Conservation (phyloP, 2,113 vertebrate genomes). For the Albula glossodonta region DNA sequence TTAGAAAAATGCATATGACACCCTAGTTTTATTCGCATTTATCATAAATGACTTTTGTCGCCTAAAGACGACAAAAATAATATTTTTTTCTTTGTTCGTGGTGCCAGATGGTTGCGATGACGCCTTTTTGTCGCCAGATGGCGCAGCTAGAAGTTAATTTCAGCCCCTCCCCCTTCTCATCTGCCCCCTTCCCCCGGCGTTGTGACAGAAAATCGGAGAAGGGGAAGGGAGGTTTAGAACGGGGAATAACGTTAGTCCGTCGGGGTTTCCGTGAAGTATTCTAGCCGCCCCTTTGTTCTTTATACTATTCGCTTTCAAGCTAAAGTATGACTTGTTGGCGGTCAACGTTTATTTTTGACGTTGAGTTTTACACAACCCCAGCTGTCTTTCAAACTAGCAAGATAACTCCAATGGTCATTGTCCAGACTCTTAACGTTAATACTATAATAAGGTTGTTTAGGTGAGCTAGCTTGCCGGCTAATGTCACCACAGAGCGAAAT, state of each 20-base stretch:
- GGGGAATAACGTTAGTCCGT: slow-evolving; percentile 22
- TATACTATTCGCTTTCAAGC: background rate
- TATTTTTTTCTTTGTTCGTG: slow-evolving; percentile 78
- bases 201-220: slow-evolving; percentile 64
- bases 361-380: background rate
- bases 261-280: slow-evolving; percentile 28
- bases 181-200: slow-evolving; percentile 62
- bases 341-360: background rate
- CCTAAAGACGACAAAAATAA: slow-evolving; percentile 62
- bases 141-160: slow-evolving; percentile 49
- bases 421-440: background rate
- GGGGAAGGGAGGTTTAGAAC: slow-evolving; percentile 38
- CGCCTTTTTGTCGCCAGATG: slow-evolving; percentile 55
- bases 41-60: slow-evolving; percentile 50
- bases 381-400: background rate
- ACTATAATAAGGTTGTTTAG: background rate
- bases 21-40: slow-evolving; percentile 53
- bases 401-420: background rate
- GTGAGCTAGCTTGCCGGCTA: background rate
- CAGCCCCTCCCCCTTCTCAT: slow-evolving; percentile 65
- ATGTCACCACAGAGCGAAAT: background rate
- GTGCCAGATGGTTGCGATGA: slow-evolving; percentile 73
- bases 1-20: slow-evolving; percentile 56
- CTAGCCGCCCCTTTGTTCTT: slow-evolving; percentile 17
- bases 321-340: background rate